These are phyloP conservation scores for Platysteira castanea DNA, from an alignment of 2,113 vertebrate genomes.

Conservation along the genomic window DNA sequence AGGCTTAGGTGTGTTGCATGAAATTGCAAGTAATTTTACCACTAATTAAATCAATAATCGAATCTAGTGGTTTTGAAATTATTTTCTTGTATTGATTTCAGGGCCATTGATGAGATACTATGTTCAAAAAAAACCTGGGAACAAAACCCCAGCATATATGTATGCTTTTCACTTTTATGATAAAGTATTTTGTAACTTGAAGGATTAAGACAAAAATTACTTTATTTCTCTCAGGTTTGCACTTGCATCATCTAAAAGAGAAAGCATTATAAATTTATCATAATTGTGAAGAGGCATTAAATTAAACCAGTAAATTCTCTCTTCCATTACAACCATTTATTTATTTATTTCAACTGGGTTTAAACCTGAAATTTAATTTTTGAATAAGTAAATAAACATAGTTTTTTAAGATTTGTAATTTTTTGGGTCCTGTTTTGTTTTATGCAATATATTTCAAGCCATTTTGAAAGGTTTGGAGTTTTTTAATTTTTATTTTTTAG, in stretches of 20 bases:
- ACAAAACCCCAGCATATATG: too few relatives aligned
- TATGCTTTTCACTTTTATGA: not conserved
- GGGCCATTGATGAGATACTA: not conserved
- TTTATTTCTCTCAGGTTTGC: not conserved
- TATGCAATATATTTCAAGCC: not conserved
- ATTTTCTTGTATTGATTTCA: not conserved
- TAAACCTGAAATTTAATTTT: not conserved
- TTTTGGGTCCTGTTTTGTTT: not conserved
- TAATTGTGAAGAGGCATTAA: not conserved
- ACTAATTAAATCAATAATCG: not conserved
- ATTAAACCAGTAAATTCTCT: not conserved
- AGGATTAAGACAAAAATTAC: not conserved
- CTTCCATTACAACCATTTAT: not conserved
- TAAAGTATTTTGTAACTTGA: not conserved
- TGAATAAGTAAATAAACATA: not conserved
- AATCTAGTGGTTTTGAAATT: not conserved
- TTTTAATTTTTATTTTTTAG: not conserved
- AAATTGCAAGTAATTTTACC: not conserved
- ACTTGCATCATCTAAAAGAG: not conserved
- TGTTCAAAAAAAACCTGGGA: not conserved
- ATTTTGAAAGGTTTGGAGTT: not conserved
- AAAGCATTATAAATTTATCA: not conserved
- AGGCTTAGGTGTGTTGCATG: not conserved
- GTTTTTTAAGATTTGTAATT: accelerated
- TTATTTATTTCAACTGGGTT: not conserved